phyloP scores from a whole-genome alignment of 2,113 vertebrate species.

The Cyphomyrus discorhynchus region DNA sequence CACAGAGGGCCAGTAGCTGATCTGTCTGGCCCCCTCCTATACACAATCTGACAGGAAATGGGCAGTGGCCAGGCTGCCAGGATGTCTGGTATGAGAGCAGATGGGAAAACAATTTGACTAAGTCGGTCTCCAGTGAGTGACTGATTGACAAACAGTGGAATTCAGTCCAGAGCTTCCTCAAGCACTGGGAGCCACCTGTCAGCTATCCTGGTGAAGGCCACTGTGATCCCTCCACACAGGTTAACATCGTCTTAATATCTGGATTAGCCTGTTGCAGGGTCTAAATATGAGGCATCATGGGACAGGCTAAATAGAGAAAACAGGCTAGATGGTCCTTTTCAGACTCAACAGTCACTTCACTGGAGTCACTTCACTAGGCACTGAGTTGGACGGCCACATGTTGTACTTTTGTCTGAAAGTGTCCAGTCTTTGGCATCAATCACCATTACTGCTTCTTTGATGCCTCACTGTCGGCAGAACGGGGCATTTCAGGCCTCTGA shows the following conservation, averaged over 20 bases:
- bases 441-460: not conserved
- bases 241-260: conserved; percentile 14
- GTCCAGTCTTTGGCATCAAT: not conserved
- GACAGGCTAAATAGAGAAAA: not conserved
- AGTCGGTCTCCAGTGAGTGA: not conserved
- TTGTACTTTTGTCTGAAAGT: not conserved
- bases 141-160: conserved; percentile 8
- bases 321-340: not conserved
- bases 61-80: conserved; percentile 9
- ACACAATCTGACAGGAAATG: conserved; percentile 21
- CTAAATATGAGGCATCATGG: not conserved
- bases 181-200: not conserved
- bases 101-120: conserved; percentile 20
- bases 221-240: not conserved
- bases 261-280: conserved; percentile 7
- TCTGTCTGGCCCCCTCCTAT: not conserved
- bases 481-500: not conserved
- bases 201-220: not conserved
- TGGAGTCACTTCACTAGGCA: not conserved
- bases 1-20: conserved; percentile 21
- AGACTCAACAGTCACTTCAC: not conserved
- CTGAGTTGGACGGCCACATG: not conserved
- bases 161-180: conserved; percentile 7
- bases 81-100: conserved; percentile 13
- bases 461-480: not conserved